These are phyloP conservation scores for Penaeus chinensis DNA, from an alignment of 1,140 invertebrate species.

Conservation along the genomic window DNA sequence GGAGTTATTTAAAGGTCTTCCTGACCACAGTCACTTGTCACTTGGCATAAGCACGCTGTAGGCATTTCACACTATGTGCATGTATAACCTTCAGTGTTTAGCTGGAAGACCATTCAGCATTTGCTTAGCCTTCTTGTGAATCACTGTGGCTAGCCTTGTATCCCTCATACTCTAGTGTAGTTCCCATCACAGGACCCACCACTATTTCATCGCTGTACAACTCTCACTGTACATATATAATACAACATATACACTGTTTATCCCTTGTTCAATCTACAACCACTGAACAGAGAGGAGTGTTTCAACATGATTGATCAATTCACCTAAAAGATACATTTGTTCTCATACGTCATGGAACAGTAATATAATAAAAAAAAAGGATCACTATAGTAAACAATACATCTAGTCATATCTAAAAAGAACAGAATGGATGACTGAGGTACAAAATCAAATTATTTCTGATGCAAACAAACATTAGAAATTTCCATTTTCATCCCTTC, in stretches of 20 bases:
- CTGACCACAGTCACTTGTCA: neutral
- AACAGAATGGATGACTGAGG: conserved; percentile 50
- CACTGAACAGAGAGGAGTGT: conserved; percentile 44
- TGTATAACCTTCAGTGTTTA: conserved; percentile 19
- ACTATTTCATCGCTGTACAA: conserved; percentile 54
- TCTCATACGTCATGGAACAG: conserved; percentile 46
- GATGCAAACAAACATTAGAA: conserved; percentile 32
- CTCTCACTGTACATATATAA: conserved; percentile 52
- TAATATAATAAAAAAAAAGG: conserved; percentile 43
- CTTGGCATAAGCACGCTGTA: neutral
- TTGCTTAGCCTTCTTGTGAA: conserved; percentile 26
- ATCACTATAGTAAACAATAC: conserved; percentile 54
- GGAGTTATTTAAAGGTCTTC: neutral
- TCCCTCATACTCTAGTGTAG: conserved; percentile 19
- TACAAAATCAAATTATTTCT: conserved; percentile 34
- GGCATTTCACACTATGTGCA: conserved; percentile 12
- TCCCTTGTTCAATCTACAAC: conserved; percentile 45
- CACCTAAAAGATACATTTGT: conserved; percentile 48
- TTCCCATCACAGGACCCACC: conserved; percentile 40
- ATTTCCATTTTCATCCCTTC: conserved; percentile 44
- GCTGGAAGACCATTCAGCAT: conserved; percentile 55
- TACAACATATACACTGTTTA: conserved; percentile 54
- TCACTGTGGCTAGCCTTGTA: neutral
- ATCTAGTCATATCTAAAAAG: conserved; percentile 53
- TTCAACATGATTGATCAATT: conserved; percentile 44